These are phyloP conservation scores for Trachops cirrhosus DNA, from an alignment of 2,797 vertebrate species.

Conservation along the genomic window DNA sequence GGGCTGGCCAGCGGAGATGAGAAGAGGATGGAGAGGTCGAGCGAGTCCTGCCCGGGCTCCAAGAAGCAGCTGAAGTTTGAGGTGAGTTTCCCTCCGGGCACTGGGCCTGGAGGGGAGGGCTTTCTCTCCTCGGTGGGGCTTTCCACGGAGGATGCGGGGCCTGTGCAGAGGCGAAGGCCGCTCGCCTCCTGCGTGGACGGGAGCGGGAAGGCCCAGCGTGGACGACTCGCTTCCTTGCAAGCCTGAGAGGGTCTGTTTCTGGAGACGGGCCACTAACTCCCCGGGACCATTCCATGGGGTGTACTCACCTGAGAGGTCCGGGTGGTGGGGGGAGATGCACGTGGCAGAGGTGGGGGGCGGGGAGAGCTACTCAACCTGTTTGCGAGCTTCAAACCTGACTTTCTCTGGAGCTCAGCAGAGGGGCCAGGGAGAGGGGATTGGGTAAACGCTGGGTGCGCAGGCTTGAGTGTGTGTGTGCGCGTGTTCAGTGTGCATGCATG, in stretches of 20 bases:
- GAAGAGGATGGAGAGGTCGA: constrained; percentile 91
- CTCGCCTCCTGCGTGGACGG: background rate
- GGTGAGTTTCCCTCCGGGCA: constrained; percentile 83
- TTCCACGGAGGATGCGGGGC: background rate
- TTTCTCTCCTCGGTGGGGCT: background rate
- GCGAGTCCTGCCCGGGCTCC: constrained; percentile 84
- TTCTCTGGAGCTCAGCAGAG: background rate
- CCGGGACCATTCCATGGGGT: background rate
- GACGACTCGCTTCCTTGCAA: background rate
- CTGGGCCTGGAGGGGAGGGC: background rate
- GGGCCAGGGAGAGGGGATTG: background rate
- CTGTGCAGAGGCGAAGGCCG: rapidly evolving
- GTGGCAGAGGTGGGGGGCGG: background rate
- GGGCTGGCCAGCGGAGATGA: constrained; percentile 90
- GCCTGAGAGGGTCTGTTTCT: background rate
- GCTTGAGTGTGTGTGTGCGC: background rate
- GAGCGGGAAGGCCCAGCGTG: background rate
- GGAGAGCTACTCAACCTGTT: background rate
- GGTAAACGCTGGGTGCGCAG: background rate
- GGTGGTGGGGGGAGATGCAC: rapidly evolving
- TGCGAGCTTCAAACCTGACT: background rate
- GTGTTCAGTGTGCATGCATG: too few species aligned
- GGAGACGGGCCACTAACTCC: background rate
- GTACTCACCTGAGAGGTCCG: too few species aligned
- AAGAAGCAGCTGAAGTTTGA: constrained; percentile 99